A percentile compares a stretch with the other conserved stretches of the same genome.
Evolutionary conservation across 2,113 vertebrate genomes (phyloP).

Genomic region (Rhinoderma darwinii): DNA sequence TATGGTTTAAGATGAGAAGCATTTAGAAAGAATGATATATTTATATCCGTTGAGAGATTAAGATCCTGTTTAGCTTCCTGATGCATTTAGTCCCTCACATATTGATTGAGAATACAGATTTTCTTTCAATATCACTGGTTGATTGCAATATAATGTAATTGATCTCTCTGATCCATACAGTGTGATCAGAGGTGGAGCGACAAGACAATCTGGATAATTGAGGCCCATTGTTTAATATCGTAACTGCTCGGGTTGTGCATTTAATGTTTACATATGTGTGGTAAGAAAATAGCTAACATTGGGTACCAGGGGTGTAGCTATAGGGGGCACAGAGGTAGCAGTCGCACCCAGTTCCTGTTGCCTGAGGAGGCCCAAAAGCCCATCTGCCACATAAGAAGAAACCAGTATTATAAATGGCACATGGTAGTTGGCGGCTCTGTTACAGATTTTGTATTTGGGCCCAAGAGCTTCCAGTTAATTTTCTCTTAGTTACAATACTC

Average conservation of each 20-base stretch:
- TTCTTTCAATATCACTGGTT: slow-evolving; percentile 18
- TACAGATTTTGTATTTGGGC: no score
- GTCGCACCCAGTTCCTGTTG: no score
- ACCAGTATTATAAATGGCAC: no score
- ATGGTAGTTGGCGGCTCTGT: no score
- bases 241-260: background rate
- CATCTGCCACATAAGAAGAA: no score
- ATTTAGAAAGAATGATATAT: background rate
- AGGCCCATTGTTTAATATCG: background rate
- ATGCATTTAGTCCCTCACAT: background rate
- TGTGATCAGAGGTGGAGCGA: slow-evolving; percentile 23
- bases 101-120: slow-evolving; percentile 25
- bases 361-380: no score
- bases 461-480: no score
- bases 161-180: slow-evolving; percentile 25
- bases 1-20: background rate
- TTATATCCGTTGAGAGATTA: background rate
- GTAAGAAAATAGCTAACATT: no score
- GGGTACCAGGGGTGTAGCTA: no score
- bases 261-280: no score
- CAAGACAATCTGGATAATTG: slow-evolving; percentile 47
- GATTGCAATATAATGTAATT: slow-evolving; percentile 45
- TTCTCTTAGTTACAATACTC: no score
- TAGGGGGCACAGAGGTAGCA: no score
- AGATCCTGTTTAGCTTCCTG: background rate